Base-by-base conservation (phyloP, 2,888 invertebrate genomes). In the Mesochorus sp. region DNA sequence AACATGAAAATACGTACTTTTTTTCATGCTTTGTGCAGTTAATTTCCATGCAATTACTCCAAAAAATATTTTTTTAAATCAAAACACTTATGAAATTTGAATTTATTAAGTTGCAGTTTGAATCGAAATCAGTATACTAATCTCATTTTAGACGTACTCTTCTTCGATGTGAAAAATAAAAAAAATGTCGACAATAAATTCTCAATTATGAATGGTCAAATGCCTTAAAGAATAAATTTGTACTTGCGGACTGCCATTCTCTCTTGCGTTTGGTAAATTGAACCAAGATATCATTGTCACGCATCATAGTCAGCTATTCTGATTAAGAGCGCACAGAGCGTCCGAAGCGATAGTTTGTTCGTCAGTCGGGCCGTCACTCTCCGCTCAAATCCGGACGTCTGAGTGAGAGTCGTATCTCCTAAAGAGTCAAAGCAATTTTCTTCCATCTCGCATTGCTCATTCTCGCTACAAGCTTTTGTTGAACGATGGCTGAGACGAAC, bases 281-380 rank as follows among this genome's bases (percentile, higher is more conserved):
- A 53, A 66, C 44, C 66, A 67, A 74, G 78, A 79, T 79, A 74
- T 79, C 78, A 71, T 74, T 74, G 78, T 74, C 74, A 61, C n/a
- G n/a, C 66, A 71, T 79, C 31, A 55, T 71, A 39, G 61, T 37
- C n/a, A n/a, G 55, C 74, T 71, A 61, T 75, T 66, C 75, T 75
- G 71, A 71, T 79, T 74, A 66, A 79, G 74, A 71, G 74, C 24
- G 34, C 66, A 66, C 53, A 10, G 31, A 61, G 51, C 31, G 71
- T 66, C 74, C 47, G 59, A 47, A 59, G 59, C 59, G 71, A 37
- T n/a, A 47, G 39, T 28, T 31, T 42, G 53, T 74, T 31, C n/a
- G 10, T 31, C 42, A 42, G 71, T 59, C 78, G 53, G 68, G 49
- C 31, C 39, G 66, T 79, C 75, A 57, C 70, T 71, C 64, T 49